These are phyloP conservation scores for Syrrhaptes paradoxus DNA, from an alignment of 2,113 vertebrate species.

Conservation along the genomic window DNA sequence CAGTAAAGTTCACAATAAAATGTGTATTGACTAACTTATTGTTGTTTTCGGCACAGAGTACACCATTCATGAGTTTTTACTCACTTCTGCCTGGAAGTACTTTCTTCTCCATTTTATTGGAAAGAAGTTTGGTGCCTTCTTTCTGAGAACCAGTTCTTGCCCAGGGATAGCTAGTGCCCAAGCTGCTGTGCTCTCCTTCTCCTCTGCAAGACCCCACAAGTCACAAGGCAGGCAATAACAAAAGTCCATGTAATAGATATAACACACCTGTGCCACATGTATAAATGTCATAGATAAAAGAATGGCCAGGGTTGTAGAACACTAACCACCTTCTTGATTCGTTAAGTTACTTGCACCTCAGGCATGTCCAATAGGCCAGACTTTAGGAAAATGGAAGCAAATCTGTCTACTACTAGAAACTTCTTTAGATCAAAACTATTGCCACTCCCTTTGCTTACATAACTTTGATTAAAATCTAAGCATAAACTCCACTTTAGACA, in stretches of 20 bases:
- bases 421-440: neutral
- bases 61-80: neutral
- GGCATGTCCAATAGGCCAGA: neutral
- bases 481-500: neutral
- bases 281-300: neutral
- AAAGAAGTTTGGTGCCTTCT: neutral
- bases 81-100: neutral
- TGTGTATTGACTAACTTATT: neutral
- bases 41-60: neutral
- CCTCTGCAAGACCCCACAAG: accelerated
- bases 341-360: neutral
- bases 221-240: neutral
- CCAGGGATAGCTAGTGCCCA: accelerated
- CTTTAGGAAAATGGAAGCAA: neutral
- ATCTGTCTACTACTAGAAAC: neutral
- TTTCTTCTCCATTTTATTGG: neutral
- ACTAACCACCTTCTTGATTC: neutral
- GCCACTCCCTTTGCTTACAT: neutral
- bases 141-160: neutral
- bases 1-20: neutral
- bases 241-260: neutral
- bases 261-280: neutral
- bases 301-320: neutral
- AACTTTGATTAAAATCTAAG: neutral
- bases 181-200: neutral